phyloP scores from a whole-genome alignment of 2,113 vertebrate genomes.

The Dipodomys stephensi region DNA sequence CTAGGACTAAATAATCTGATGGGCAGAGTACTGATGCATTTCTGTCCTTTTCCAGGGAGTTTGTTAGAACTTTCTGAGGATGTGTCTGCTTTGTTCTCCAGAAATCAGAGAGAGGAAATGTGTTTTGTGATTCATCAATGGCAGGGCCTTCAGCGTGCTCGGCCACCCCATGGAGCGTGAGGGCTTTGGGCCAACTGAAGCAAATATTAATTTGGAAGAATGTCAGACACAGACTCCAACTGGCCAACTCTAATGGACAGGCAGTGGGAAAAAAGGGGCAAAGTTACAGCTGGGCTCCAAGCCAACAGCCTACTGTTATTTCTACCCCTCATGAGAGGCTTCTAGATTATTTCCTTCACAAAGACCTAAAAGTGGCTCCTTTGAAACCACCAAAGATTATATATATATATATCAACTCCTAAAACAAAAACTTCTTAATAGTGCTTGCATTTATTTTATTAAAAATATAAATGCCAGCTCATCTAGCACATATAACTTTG shows the following conservation, averaged over 20 bases:
- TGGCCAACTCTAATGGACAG: neutral
- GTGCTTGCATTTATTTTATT: neutral
- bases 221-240: neutral
- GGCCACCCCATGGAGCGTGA: neutral
- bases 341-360: neutral
- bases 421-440: neutral
- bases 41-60: neutral
- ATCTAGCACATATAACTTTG: neutral
- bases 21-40: fast-evolving
- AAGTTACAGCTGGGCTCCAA: neutral
- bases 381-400: neutral
- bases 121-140: neutral
- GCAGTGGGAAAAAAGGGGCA: neutral
- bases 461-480: neutral
- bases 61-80: neutral
- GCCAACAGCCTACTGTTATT: neutral
- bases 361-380: neutral
- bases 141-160: neutral
- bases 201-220: slow-evolving; percentile 14
- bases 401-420: neutral
- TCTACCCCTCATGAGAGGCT: neutral
- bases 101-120: neutral
- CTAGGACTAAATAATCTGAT: neutral
- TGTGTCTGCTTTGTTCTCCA: neutral
- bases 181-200: slow-evolving; percentile 19